Evolutionary conservation across 2,888 invertebrate genomes (phyloP).

Genomic region (Caenorhabditis becei): DNA sequence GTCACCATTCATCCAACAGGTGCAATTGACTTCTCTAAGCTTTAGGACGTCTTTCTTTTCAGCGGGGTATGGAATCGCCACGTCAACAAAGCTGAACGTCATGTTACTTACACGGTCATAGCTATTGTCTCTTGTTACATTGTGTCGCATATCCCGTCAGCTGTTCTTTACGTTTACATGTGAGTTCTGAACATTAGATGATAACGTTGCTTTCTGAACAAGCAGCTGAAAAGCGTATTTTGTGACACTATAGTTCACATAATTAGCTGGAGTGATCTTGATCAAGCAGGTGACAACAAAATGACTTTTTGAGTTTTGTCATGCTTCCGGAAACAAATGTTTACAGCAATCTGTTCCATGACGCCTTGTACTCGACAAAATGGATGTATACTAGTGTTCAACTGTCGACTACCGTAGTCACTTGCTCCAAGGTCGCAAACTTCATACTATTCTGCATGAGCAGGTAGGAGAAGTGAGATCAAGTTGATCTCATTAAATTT

Average conservation of each 20-base stretch:
- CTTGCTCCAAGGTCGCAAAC: slow-evolving; percentile 71
- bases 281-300: no score
- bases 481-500: not conserved
- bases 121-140: slow-evolving; percentile 72
- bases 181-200: slow-evolving; percentile 23
- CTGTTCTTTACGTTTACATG: slow-evolving; percentile 69
- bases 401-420: slow-evolving; percentile 62
- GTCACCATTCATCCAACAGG: slow-evolving; percentile 60
- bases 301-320: not conserved
- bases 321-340: not conserved
- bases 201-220: no score
- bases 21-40: slow-evolving; percentile 1
- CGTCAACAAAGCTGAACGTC: slow-evolving; percentile 68
- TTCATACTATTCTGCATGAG: slow-evolving; percentile 72
- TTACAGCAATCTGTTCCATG: slow-evolving; percentile 67
- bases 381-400: slow-evolving; percentile 65
- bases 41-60: slow-evolving; percentile 1
- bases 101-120: slow-evolving; percentile 71
- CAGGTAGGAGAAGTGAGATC: slow-evolving; percentile 73
- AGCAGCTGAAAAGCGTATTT: no score
- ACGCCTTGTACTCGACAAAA: slow-evolving; percentile 47
- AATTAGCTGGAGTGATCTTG: no score
- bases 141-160: slow-evolving; percentile 70
- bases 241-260: no score
- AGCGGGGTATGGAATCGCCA: slow-evolving; percentile 67